Conservation (phyloP, 2,113 vertebrate species). For the Arvicanthis niloticus region DNA sequence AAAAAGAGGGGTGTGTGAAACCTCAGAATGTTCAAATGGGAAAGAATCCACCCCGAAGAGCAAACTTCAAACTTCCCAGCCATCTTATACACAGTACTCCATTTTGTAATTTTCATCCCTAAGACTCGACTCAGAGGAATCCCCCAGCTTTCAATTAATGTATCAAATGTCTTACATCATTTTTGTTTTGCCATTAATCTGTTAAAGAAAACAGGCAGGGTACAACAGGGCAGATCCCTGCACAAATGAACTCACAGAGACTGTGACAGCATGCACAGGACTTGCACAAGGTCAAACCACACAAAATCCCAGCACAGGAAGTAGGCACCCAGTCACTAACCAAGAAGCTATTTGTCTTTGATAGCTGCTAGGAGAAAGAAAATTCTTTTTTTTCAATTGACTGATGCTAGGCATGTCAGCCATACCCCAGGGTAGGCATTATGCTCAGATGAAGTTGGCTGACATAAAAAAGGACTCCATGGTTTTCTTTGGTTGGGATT, state of each 20-base stretch:
- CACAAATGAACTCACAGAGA: neutral
- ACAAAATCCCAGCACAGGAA: neutral
- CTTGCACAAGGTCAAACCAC: neutral
- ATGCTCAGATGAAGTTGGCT: neutral
- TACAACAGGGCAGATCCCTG: neutral
- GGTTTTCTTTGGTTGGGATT: neutral
- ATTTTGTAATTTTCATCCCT: neutral
- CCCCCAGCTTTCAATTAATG: neutral
- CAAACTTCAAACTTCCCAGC: neutral
- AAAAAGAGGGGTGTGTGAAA: neutral
- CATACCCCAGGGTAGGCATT: neutral
- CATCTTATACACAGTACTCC: neutral
- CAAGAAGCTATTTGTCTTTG: neutral
- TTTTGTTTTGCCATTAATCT: constrained; percentile 16
- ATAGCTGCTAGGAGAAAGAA: neutral
- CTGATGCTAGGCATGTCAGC: neutral
- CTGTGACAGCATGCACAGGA: neutral
- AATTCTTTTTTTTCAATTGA: neutral
- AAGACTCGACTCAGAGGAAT: neutral
- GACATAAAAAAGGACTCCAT: neutral
- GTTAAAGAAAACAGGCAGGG: neutral
- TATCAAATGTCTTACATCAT: neutral
- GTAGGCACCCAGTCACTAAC: neutral
- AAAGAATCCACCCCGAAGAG: neutral
- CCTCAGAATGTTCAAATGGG: neutral